Conservation (phyloP, 2,888 invertebrate species). For the Stomorhina lunata region DNA sequence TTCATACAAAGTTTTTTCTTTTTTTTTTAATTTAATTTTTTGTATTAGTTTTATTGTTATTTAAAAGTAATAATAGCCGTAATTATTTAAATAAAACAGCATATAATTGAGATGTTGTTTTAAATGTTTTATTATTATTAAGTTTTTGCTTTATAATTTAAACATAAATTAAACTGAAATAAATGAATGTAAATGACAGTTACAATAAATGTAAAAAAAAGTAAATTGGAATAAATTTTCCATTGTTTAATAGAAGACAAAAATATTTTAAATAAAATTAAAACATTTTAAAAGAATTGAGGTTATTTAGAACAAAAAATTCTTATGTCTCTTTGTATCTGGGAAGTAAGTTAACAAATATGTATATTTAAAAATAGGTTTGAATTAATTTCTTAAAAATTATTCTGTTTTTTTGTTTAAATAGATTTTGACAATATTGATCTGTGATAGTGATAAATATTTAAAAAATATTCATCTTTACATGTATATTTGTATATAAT, state of each 20-base stretch:
- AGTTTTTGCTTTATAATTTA: slow-evolving; percentile 17
- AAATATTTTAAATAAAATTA: too few relatives aligned
- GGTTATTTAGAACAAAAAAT: not conserved
- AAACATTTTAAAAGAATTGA: too few relatives aligned
- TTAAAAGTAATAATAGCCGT: slow-evolving; percentile 29
- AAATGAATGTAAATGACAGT: not conserved
- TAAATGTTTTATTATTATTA: slow-evolving; percentile 14
- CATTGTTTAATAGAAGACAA: too few relatives aligned
- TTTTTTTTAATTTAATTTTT: not conserved
- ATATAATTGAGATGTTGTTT: slow-evolving; percentile 60
- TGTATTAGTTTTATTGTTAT: not conserved
- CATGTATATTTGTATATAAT: not conserved
- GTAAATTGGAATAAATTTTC: too few relatives aligned
- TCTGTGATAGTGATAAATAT: slow-evolving; percentile 39
- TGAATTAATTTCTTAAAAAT: slow-evolving; percentile 37
- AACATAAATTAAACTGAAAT: not conserved
- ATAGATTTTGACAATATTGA: slow-evolving; percentile 49
- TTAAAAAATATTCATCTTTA: not conserved
- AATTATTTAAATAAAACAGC: slow-evolving; percentile 59
- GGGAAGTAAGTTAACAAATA: too few relatives aligned
- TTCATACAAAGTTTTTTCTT: not conserved
- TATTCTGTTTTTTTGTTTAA: not conserved
- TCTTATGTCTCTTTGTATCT: not conserved
- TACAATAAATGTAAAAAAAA: slow-evolving; percentile 7
- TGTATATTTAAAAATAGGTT: not conserved